phyloP scores from a whole-genome alignment of 2,888 invertebrate genomes.

The Eilema griseolum region DNA sequence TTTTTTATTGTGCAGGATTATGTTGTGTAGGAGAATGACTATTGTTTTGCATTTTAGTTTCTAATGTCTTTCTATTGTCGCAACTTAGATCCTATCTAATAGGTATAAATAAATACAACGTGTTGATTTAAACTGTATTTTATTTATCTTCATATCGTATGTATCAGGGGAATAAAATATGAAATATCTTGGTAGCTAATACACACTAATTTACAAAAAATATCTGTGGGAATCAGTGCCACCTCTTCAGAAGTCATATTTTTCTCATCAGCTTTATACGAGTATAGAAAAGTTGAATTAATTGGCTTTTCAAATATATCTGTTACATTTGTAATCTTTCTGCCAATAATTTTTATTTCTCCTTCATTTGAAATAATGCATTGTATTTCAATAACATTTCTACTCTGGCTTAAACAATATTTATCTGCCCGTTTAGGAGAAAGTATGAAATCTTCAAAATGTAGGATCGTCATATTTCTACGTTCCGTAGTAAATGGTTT shows the following conservation, averaged over 20 bases:
- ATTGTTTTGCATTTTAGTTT: conserved; percentile 14
- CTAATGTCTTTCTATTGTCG: conserved; percentile 13
- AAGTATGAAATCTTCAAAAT: conserved; percentile 7
- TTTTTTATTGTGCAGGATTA: not conserved
- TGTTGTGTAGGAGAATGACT: conserved; percentile 8
- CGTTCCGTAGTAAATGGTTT: no score
- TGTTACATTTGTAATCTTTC: no score
- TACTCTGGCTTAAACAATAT: no score
- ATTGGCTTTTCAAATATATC: no score
- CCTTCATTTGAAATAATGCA: no score
- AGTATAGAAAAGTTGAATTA: no score
- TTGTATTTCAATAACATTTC: no score
- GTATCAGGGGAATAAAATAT: conserved; percentile 18
- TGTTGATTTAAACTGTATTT: conserved; percentile 12
- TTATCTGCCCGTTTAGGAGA: conserved; percentile 5
- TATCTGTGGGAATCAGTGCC: no score
- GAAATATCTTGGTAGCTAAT: no score
- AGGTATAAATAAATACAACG: conserved; percentile 4
- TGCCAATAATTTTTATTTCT: no score
- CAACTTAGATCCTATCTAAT: conserved; percentile 12
- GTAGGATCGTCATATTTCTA: not conserved
- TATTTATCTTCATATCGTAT: conserved; percentile 16
- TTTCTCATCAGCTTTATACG: no score
- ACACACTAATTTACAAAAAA: no score
- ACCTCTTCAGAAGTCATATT: conserved; percentile 2